Evolutionary conservation across 2,797 vertebrate species (phyloP), one percentile per base, ranked within the genome.

Genomic region (Bothrops alternatus): DNA sequence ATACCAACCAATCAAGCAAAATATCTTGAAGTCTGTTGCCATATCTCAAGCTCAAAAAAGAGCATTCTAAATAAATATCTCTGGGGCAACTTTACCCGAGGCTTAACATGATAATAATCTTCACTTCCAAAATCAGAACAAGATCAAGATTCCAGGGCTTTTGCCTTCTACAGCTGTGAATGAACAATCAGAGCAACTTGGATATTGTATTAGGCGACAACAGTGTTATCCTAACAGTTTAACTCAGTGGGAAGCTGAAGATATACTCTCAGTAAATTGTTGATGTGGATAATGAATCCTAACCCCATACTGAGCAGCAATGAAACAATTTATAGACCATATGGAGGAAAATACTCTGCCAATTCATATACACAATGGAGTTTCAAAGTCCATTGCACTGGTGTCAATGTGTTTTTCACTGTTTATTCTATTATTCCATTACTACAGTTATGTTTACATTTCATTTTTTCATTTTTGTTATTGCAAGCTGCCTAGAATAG

Each of bases 341-440:
- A 97, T 95, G 96, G 96, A 96, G 91, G 94, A 94, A 90, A 96
- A 96, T 94, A 96, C 95, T 96, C 94, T 94, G 94, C 93, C 96
- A 95, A 94, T 95, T 95, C 95, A 95, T 95, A 93, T 65, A 93
- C 32, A 56, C 57, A 65, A 26, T 26, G 18, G 91, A 93, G 92
- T 92, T 94, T 93, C 95, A 88, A 6, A 94, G 93, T 87, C 88
- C 65, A 96, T 96, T 96, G 42, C 85, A 82, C 93, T 93, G 28
- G 89, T 95, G 93, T 97, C 96, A 96, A 96, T 96, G 95, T 93
- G 93, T 93, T 92, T 94, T 60, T 92, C 58, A 58, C 63, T 37
- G 69, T 73, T 73, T 73, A 73, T 73, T 73, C 69, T 37, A 37
- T 37, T 73, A 6, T 73, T 73, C 16, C 69, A 8, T 73, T 73